These are phyloP conservation scores for Scaptomyza reducta DNA, from an alignment of 2,888 invertebrate genomes.

Conservation along the genomic window DNA sequence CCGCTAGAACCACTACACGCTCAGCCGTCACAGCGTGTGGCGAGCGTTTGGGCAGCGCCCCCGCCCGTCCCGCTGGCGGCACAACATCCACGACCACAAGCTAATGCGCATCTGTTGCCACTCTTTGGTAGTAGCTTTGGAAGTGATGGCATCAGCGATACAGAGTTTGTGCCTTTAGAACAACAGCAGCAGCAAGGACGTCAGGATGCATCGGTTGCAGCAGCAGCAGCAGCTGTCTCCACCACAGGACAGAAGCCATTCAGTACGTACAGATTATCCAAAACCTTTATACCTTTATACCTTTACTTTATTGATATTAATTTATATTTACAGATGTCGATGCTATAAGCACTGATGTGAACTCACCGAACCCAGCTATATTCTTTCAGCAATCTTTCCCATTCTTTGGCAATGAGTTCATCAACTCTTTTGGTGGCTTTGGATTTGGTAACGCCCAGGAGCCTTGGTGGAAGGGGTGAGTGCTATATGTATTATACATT, in stretches of 20 bases:
- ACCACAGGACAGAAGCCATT: conserved; percentile 70
- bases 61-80: conserved; percentile 58
- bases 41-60: conserved; percentile 70
- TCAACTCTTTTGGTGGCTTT: conserved; percentile 82
- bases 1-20: conserved; percentile 69
- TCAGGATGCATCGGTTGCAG: conserved; percentile 36
- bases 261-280: conserved; percentile 74
- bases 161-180: conserved; percentile 79
- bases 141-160: conserved; percentile 63
- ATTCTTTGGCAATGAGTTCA: conserved; percentile 82
- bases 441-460: conserved; percentile 78
- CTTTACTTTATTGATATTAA: background rate
- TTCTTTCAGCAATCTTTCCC: conserved; percentile 83
- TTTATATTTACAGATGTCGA: conserved; percentile 73
- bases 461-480: conserved; percentile 84
- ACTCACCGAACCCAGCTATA: conserved; percentile 71
- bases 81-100: conserved; percentile 34
- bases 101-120: conserved; percentile 74
- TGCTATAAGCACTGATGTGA: conserved; percentile 78
- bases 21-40: conserved; percentile 67
- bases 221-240: conserved; percentile 21
- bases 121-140: conserved; percentile 70
- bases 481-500: background rate
- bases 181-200: conserved; percentile 61
- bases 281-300: too few relatives aligned